A percentile compares a stretch with the other conserved stretches of the same genome.
Evolutionary conservation across 2,113 vertebrate genomes (phyloP).

Genomic region (Cairina moschata): DNA sequence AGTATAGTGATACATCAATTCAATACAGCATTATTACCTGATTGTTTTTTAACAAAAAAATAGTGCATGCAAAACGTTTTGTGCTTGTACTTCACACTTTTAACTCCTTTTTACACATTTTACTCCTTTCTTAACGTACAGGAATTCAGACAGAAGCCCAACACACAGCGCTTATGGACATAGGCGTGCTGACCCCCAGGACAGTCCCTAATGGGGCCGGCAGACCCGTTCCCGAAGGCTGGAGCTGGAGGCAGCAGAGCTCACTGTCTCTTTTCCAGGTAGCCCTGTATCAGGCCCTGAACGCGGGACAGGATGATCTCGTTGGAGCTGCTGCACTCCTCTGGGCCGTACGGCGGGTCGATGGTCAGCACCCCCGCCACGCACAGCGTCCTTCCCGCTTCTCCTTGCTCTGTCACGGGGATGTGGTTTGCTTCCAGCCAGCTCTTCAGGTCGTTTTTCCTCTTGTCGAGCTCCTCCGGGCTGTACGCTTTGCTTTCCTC

Average conservation of each 20-base stretch:
- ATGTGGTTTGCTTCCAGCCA: slow-evolving; percentile 92
- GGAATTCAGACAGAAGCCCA: not conserved
- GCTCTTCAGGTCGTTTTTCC: slow-evolving; percentile 68
- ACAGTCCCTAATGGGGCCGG: not conserved
- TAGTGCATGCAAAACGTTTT: not conserved
- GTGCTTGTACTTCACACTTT: not conserved
- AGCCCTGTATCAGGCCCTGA: slow-evolving; percentile 83
- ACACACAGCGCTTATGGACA: not conserved
- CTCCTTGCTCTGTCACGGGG: slow-evolving; percentile 83
- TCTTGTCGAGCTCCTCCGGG: slow-evolving; percentile 74
- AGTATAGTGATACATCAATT: not conserved
- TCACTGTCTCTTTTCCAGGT: slow-evolving; percentile 35
- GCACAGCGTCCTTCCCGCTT: slow-evolving; percentile 70
- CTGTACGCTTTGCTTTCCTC: slow-evolving; percentile 50
- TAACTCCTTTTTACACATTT: not conserved
- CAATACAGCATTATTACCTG: not conserved
- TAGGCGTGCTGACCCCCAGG: accelerated
- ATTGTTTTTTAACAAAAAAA: not conserved
- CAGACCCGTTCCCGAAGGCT: not conserved
- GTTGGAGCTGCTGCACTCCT: slow-evolving; percentile 89
- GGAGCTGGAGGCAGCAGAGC: accelerated
- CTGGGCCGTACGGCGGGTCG: slow-evolving; percentile 84
- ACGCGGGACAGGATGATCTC: slow-evolving; percentile 91
- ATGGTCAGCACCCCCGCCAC: slow-evolving; percentile 88
- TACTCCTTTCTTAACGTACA: not conserved